These are phyloP conservation scores for Druceiella hillmani DNA, from an alignment of 2,888 invertebrate genomes.

Conservation along the genomic window DNA sequence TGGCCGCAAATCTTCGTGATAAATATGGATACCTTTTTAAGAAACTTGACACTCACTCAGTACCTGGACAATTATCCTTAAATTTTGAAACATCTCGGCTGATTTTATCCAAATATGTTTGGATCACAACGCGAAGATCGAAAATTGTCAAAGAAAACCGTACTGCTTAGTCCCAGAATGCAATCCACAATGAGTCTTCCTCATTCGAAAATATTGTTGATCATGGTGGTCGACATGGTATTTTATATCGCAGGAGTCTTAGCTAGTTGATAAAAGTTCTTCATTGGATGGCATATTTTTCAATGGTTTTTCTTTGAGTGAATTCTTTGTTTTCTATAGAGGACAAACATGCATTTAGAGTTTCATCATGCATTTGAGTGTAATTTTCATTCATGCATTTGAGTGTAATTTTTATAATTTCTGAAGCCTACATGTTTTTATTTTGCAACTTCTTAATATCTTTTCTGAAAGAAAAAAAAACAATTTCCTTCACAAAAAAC, in stretches of 20 bases:
- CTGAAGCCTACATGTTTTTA: no score
- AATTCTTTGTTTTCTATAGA: no score
- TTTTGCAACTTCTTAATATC: slow-evolving; percentile 18
- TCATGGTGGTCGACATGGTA: no score
- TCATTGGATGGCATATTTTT: slow-evolving; percentile 13
- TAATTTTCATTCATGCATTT: no score
- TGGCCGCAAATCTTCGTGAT: no score
- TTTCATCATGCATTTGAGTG: no score
- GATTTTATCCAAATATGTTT: slow-evolving; percentile 14
- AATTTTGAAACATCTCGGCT: slow-evolving; percentile 13
- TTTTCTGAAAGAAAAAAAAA: slow-evolving; percentile 19
- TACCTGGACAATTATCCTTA: slow-evolving; percentile 15
- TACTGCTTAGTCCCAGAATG: slow-evolving; percentile 9
- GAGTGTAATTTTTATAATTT: no score
- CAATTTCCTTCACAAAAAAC: slow-evolving; percentile 14
- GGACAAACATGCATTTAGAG: slow-evolving; percentile 13
- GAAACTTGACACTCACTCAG: slow-evolving; percentile 14
- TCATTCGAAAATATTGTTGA: slow-evolving; percentile 8
- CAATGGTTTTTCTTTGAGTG: slow-evolving; percentile 11
- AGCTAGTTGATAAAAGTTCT: slow-evolving; percentile 10
- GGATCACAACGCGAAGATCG: slow-evolving; percentile 13
- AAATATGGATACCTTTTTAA: slow-evolving; percentile 17
- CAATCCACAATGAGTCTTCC: slow-evolving; percentile 8
- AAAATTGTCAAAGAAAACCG: slow-evolving; percentile 11
- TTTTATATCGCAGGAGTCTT: slow-evolving; percentile 6